Conservation (phyloP, 2,797 vertebrate genomes). For the Labeo calbasu region DNA sequence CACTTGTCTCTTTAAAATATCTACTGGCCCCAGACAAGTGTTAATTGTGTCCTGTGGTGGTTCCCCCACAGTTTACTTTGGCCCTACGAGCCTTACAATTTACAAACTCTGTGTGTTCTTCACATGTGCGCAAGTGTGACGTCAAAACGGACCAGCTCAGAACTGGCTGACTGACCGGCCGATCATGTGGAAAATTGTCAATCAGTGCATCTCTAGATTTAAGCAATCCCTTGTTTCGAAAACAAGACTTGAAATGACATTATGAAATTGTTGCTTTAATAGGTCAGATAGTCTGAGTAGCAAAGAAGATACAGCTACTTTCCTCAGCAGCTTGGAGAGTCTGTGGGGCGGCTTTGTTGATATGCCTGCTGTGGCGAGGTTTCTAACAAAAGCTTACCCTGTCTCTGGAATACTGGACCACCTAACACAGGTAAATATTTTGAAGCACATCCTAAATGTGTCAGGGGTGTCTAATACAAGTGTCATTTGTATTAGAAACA, state of each 20-base stretch:
- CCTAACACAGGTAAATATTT: slow-evolving; percentile 86
- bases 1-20: no score
- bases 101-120: no score
- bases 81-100: no score
- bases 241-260: background rate
- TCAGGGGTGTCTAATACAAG: no score
- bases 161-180: no score
- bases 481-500: no score
- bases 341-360: slow-evolving; percentile 96
- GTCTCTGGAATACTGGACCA: slow-evolving; percentile 93
- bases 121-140: no score
- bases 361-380: slow-evolving; percentile 96
- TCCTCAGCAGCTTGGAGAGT: slow-evolving; percentile 86
- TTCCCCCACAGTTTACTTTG: no score
- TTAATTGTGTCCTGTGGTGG: no score
- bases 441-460: background rate
- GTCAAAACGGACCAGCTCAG: no score
- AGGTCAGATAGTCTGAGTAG: slow-evolving; percentile 84
- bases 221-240: background rate
- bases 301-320: slow-evolving; percentile 88
- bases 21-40: no score
- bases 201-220: background rate
- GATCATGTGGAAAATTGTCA: no score
- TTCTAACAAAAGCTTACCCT: slow-evolving; percentile 93
- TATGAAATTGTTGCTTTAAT: slow-evolving; percentile 53